Base-by-base conservation (phyloP, 2,888 invertebrate genomes). In the Sesamia inferens region DNA sequence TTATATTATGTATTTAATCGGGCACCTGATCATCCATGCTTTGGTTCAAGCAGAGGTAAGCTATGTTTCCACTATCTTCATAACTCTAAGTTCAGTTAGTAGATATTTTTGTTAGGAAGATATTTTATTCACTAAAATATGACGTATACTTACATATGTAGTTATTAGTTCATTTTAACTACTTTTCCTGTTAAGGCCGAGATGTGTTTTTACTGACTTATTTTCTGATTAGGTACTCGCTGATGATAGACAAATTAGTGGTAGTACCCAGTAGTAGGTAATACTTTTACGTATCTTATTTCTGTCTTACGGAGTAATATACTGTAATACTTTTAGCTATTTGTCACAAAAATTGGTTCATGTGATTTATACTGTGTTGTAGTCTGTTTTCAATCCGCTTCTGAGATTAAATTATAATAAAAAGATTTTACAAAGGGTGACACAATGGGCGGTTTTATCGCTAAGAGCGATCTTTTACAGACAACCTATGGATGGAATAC, bases 161-260 rank as follows among this genome's bases (percentile, higher is more conserved):
- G 13, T 4, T 5, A 8, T 51, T 48, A 48, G 13, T 42, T 48
- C 24, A 59, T 59, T 59, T 19, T 42, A 5, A 42, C 42, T n/a
- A 42, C n/a, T 14, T 42, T 42, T 42, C 31, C 47, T 14, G 14
- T 39, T 61, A 42, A 57, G 54, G 59, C 39, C 47, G 14, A 16
- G 55, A 63, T 63, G 44, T 47, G 48, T 48, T 68, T 63, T 57
- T 48, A 48, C 24, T 58, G 69, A 63, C 63, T 24, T 68, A 24
- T 72, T 19, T 24, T 51, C 47, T 39, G 39, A 5, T 31, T 31
- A 31, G 31, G 31, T 11, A 39, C 57, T 58, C 19, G 24, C 5
- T 44, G n/a, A 58, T 51, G 51, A n/a, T 57, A 64, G 51, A 59
- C 51, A 16, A 22, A 58, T 42, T 51, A 44, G 24, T 24, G n/a